phyloP scores from a whole-genome alignment of 2,888 invertebrate genomes.

The Cephus pygmeus region DNA sequence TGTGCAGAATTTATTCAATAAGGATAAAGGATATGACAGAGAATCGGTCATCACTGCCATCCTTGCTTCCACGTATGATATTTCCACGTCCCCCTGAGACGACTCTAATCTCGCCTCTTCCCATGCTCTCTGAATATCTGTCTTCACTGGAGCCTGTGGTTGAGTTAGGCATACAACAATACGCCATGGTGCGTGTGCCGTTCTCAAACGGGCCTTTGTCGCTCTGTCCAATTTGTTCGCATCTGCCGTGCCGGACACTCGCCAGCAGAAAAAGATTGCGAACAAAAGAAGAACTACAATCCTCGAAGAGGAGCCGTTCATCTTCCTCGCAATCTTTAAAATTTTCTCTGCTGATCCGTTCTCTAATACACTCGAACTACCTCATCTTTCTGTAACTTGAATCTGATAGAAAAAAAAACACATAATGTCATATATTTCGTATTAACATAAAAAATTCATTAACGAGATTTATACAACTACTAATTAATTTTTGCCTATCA shows the following conservation, averaged over 20 bases:
- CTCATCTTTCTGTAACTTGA: conserved; percentile 24
- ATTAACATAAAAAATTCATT: neutral
- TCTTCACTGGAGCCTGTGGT: conserved; percentile 49
- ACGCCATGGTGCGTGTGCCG: conserved; percentile 50
- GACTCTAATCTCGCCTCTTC: conserved; percentile 58
- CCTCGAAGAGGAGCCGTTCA: conserved; percentile 46
- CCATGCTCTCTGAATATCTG: conserved; percentile 60
- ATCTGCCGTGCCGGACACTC: conserved; percentile 40
- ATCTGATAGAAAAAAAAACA: conserved; percentile 21
- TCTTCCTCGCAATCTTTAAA: conserved; percentile 38
- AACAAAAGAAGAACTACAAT: conserved; percentile 46
- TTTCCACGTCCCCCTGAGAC: conserved; percentile 55
- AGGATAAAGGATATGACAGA: conserved; percentile 51
- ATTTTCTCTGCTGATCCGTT: conserved; percentile 7
- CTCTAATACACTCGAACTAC: conserved; percentile 21
- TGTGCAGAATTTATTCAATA: conserved; percentile 58
- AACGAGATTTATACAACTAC: neutral
- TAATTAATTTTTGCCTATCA: neutral
- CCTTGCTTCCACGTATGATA: conserved; percentile 57
- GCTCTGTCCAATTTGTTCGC: conserved; percentile 48
- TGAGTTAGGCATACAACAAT: conserved; percentile 59
- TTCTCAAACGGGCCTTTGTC: conserved; percentile 40
- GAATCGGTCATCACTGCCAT: conserved; percentile 47
- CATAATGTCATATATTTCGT: neutral
- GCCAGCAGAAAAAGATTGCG: conserved; percentile 36